phyloP scores from a whole-genome alignment of 1,140 invertebrate species.

The Drosophila seguyi region DNA sequence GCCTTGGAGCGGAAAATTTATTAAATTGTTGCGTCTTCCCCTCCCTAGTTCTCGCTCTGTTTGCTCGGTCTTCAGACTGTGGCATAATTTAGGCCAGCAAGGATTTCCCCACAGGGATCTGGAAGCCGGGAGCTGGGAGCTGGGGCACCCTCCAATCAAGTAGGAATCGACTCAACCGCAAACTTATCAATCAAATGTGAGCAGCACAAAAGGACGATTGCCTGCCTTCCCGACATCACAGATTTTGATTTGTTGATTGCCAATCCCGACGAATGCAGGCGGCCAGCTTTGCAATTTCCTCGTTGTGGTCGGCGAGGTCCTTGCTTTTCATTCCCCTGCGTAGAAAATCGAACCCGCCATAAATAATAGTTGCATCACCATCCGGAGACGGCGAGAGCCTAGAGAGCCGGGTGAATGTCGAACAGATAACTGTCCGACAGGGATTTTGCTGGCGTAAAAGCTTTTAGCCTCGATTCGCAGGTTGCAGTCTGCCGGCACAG shows the following conservation, averaged over 20 bases:
- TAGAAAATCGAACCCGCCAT: constrained; percentile 41
- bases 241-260: constrained; percentile 73
- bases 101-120: constrained; percentile 20
- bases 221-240: constrained; percentile 12
- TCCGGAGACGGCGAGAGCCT: not conserved
- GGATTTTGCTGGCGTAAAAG: constrained; percentile 55
- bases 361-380: constrained; percentile 45
- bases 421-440: constrained; percentile 22
- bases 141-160: constrained; percentile 22
- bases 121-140: not conserved
- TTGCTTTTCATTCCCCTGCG: constrained; percentile 5
- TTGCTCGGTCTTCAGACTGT: constrained; percentile 29
- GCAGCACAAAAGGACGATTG: constrained; percentile 42
- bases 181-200: constrained; percentile 68
- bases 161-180: constrained; percentile 7
- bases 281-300: constrained; percentile 40
- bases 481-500: constrained; percentile 15
- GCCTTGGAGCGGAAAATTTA: constrained; percentile 71
- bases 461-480: constrained; percentile 55
- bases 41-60: constrained; percentile 25
- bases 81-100: constrained; percentile 73
- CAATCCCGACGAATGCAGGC: constrained; percentile 44
- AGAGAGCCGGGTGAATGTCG: not conserved
- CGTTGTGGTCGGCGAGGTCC: constrained; percentile 23
- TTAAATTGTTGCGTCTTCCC: constrained; percentile 71